Base-by-base conservation (phyloP, 2,113 vertebrate species). In the Cyprinodon variegatus region DNA sequence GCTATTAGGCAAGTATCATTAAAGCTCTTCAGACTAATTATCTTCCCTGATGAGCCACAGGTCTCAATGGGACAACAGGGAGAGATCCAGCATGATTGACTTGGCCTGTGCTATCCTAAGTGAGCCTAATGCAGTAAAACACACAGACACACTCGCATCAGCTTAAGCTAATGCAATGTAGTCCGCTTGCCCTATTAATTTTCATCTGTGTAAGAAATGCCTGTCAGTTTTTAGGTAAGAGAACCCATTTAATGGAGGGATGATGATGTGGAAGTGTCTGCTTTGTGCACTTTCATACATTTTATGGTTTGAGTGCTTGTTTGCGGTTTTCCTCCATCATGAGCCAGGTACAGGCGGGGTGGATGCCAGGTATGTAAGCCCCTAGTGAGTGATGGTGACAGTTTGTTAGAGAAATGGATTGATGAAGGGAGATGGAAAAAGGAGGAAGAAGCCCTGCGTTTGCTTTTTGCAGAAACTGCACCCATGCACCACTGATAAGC, bases 21-120 rank as follows among this genome's bases (percentile, higher is more conserved):
- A 90, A 85, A 87, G 86, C 89, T 83, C 78, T 90, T 90, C 81
- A 87, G 77, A 72, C 85, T 90, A 89, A 91, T 93, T 90, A 88
- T 90, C 87, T 83, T 78, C 87, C 83, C 82, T 72, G 86, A 92
- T 90, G 86, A 89, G 88, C 81, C 39, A 48, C 62, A 46, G 80
- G 83, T 89, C 89, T 88, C 89, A 69, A 74, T 84, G 81, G 91
- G 75, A 78, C 48, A 10, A 70, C 14, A 15, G 83, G 72, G 76
- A 82, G 82, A 74, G 60, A 87, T 78, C 65, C 43, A 20, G 70
- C 39, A 45, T 89, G 91, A 91, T 90, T 91, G 90, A 88, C 84
- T 88, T 78, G 80, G 78, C 68, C 77, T 75, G 68, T 74, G 63
- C 61, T 80, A 43, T 67, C 73, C 78, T 74, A 81, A 74, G 29